These are phyloP conservation scores for Hyperoplus lanceolatus DNA, from an alignment of 2,797 vertebrate genomes.

Conservation along the genomic window DNA sequence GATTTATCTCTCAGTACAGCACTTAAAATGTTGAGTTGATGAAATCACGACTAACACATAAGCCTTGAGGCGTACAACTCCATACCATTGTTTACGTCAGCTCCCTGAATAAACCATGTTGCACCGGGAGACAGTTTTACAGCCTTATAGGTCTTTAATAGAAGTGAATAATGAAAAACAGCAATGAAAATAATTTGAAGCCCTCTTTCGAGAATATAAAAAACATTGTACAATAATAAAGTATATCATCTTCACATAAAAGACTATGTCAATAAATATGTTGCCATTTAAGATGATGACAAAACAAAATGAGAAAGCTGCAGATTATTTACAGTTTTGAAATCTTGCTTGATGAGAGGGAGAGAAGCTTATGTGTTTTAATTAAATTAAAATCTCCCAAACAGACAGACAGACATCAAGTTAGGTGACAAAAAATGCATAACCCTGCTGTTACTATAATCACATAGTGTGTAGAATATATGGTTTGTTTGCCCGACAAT, in stretches of 20 bases:
- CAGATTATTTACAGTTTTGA: conserved; percentile 65
- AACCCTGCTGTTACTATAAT: conserved; percentile 16
- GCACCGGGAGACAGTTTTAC: conserved; percentile 40
- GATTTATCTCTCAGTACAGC: too few relatives aligned
- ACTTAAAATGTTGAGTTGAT: too few relatives aligned
- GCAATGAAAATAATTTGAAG: conserved; percentile 39
- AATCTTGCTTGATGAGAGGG: conserved; percentile 24
- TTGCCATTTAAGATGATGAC: conserved; percentile 20
- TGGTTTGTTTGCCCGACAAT: conserved; percentile 6
- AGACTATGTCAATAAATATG: conserved; percentile 74
- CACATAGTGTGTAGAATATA: not conserved
- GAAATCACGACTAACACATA: too few relatives aligned
- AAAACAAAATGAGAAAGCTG: conserved; percentile 39
- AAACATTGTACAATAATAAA: conserved; percentile 61
- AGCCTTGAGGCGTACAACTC: not conserved
- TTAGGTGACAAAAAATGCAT: conserved; percentile 27
- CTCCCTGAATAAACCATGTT: not conserved
- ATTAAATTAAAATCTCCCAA: conserved; percentile 48
- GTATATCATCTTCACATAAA: conserved; percentile 48
- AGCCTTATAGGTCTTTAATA: conserved; percentile 63
- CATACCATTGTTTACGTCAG: too few relatives aligned
- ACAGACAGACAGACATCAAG: conserved; percentile 33
- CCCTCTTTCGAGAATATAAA: conserved; percentile 32
- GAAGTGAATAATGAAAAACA: conserved; percentile 27
- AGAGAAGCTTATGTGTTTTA: conserved; percentile 31